A percentile compares a stretch with the other conserved stretches of the same genome.
Conservation (phyloP, 2,113 vertebrate species). For the Leuciscus idus region DNA sequence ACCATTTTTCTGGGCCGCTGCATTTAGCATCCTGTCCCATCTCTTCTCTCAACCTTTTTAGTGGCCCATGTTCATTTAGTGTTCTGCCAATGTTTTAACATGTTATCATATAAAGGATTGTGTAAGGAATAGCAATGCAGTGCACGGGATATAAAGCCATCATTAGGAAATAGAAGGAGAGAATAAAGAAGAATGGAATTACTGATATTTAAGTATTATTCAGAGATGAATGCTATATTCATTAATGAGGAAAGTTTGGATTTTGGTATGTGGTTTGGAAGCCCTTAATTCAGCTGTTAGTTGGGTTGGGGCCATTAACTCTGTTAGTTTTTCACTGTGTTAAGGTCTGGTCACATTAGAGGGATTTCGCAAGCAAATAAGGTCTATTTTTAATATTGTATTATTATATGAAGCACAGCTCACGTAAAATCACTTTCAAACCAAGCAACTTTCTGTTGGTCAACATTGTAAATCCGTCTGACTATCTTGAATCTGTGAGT, state of each 20-base stretch:
- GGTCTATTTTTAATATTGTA: not conserved
- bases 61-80: conserved; percentile 26
- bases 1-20: not conserved
- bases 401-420: not conserved
- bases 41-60: not conserved
- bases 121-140: conserved; percentile 64
- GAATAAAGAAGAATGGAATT: not conserved
- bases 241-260: not conserved
- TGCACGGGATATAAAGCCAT: conserved; percentile 79
- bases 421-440: not conserved
- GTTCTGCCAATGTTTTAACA: not conserved
- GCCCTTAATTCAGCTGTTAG: not conserved
- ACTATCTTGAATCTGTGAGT: too few relatives aligned
- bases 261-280: not conserved
- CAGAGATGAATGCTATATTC: not conserved
- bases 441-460: not conserved
- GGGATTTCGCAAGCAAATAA: not conserved
- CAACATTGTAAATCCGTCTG: not conserved
- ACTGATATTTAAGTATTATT: not conserved
- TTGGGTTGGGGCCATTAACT: not conserved
- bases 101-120: conserved; percentile 21
- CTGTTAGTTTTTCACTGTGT: not conserved
- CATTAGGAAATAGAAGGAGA: conserved; percentile 55
- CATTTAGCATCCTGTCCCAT: not conserved
- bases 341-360: not conserved